Conservation (phyloP, 2,797 vertebrate species). For the Chiroxiphia lanceolata region DNA sequence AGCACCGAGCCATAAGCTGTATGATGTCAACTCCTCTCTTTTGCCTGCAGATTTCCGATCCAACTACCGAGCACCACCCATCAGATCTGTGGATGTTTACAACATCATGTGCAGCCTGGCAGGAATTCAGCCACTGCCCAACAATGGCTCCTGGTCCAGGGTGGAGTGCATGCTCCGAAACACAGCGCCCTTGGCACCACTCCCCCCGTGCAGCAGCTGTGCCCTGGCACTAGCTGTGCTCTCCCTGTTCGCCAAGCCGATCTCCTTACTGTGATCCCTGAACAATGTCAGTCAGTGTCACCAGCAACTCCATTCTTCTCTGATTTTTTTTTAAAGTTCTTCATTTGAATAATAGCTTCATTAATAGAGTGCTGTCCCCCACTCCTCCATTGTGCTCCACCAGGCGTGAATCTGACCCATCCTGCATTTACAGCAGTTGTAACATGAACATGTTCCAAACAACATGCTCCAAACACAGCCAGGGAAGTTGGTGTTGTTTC, state of each 20-base stretch:
- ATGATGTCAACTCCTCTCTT: not conserved
- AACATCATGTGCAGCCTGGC: conserved; percentile 89
- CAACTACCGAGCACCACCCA: conserved; percentile 83
- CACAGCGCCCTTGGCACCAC: not conserved
- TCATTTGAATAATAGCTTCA: conserved; percentile 47
- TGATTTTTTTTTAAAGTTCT: not conserved
- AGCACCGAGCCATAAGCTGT: not conserved
- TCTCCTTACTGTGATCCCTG: not conserved
- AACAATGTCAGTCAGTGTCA: conserved; percentile 23
- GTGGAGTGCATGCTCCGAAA: conserved; percentile 83
- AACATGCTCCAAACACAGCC: not conserved
- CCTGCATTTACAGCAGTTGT: not conserved
- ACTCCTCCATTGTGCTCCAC: not conserved
- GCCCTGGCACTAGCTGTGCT: conserved; percentile 60
- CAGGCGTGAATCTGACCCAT: not conserved
- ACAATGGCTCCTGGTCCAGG: conserved; percentile 95
- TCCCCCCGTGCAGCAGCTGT: not conserved
- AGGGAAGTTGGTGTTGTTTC: not conserved
- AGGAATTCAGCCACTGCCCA: conserved; percentile 85
- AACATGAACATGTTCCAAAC: not conserved
- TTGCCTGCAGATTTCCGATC: conserved; percentile 86
- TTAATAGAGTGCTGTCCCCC: conserved; percentile 45
- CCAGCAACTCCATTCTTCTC: not conserved
- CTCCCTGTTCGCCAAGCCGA: conserved; percentile 29
- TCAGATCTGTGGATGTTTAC: conserved; percentile 89